Base-by-base conservation (phyloP, 2,888 invertebrate genomes). In the Rosalia funebris region DNA sequence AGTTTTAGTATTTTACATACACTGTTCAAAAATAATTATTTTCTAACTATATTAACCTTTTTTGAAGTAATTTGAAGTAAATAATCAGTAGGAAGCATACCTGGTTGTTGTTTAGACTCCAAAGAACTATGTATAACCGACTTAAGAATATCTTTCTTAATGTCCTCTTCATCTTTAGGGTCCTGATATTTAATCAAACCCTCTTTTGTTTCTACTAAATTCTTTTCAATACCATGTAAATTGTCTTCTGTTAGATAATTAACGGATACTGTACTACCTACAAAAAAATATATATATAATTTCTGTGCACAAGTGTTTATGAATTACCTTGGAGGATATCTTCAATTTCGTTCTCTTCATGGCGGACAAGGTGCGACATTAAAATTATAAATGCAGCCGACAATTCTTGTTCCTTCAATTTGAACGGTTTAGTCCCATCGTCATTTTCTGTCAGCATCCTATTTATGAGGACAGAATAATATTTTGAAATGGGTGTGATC, bases 111-210 rank as follows among this genome's bases (percentile, higher is more conserved):
- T 31, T 63, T 66, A 70, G 85, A 85, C 58, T 86, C 86, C 72
- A 91, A 81, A 0, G 89, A 87, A 66, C 90, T 88, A 76, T 91
- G 88, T 48, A 89, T 84, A 0, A 91, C 81, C 11, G 85, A 83
- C 68, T 84, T 85, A 0, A 89, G 82, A 0, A 86, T 84, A 19
- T 83, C 82, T 32, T 81, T 79, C 60, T 83, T 81, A 42, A 89
- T 83, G 42, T 87, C 87, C 9, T 81, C 81, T 17, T 61, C 57
- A 45, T 36, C 56, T 11, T 9, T 34, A 19, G 66, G 57, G 4
- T 71, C 68, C 2, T 34, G 2, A 50, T 65, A 71, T 54, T 65
- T 61, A 16, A 42, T 39, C 7, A 42, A 15, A n/a, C 48, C 52
- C n/a, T 58, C 54, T 32, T 69, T 62, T 5, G 44, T 17, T 12